Conservation (phyloP, 2,888 invertebrate genomes). For the Stegophylla sp. region DNA sequence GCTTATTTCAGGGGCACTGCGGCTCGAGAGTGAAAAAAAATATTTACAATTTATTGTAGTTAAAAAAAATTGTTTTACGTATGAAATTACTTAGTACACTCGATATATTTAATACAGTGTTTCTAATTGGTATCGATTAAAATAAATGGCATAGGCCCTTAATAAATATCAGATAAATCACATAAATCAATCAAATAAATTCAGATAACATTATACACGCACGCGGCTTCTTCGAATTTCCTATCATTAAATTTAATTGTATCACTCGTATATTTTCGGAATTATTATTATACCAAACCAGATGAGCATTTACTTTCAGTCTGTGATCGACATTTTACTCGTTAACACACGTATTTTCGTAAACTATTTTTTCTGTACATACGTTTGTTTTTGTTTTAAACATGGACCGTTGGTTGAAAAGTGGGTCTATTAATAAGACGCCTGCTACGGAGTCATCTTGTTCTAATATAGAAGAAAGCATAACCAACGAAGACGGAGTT, state of each 20-base stretch:
- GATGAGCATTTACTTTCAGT: constrained; percentile 32
- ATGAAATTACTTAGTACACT: constrained; percentile 19
- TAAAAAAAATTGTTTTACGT: constrained; percentile 23
- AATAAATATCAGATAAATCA: too few species aligned
- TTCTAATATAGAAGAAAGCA: constrained; percentile 18
- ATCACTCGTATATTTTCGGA: constrained; percentile 41
- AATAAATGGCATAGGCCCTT: constrained; percentile 35
- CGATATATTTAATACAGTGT: constrained; percentile 17
- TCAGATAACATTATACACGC: constrained; percentile 42
- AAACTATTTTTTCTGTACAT: constrained; percentile 37
- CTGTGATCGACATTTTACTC: constrained; percentile 22
- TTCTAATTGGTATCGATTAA: constrained; percentile 21
- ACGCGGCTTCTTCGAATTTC: constrained; percentile 25
- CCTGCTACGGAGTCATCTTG: constrained; percentile 20
- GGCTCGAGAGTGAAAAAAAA: constrained; percentile 16
- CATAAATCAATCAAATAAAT: too few species aligned
- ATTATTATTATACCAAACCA: constrained; percentile 35
- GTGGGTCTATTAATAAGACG: constrained; percentile 32
- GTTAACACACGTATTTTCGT: constrained; percentile 34
- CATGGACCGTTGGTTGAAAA: constrained; percentile 45
- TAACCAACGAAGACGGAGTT: constrained; percentile 28
- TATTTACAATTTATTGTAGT: constrained; percentile 16
- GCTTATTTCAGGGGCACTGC: neutral
- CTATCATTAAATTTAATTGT: constrained; percentile 40
- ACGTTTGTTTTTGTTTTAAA: constrained; percentile 30